Base-by-base conservation (phyloP, 2,113 vertebrate species). In the Mungos mungo region DNA sequence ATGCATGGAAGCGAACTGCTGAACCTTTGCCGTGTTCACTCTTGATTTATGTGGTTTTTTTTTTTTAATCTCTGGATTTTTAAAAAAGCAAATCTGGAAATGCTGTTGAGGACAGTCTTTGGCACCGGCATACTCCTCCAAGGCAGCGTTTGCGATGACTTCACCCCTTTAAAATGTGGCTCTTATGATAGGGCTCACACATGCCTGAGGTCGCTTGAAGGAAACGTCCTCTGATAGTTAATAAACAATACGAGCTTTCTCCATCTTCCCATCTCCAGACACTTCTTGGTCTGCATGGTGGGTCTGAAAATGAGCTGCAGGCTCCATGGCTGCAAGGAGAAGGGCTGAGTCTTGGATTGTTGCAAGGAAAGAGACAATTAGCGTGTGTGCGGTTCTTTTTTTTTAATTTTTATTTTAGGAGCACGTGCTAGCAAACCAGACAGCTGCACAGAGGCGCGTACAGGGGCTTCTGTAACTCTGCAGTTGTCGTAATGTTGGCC, bases 151-250 rank as follows among this genome's bases (percentile, higher is more conserved):
- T 93, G 93, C 23, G 47, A 98, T 99, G 98, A 98, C 97, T 98
- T 99, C 98, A 99, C 8, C 92, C 52, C 90, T 98, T 97, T 82
- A 97, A 97, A 98, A 98, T 98, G 88, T 97, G 96, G 92, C 96
- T 96, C 95, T 97, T 98, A 95, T 65, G 98, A 98, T 98, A 98
- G 98, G 98, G 66, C 97, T 96, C 96, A 92, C 90, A 97, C 95
- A 98, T 98, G 97, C 90, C 96, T 93, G 97, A 79, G 93, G 90
- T 92, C 69, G 90, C 95, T 69, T 93, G 84, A 90, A 98, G 96
- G 95, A 98, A 98, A 95, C 16, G 85, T 90, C 0, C 95, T 97
- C 69, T 35, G 23, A 93, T 98, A 94, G 72, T 98, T 74, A 15
- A 93, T 9, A 60, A 98, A 98, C 98, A 97, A 96, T 84, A 92